Percentiles rank a stretch among this genome's conserved stretches.
phyloP scores from a whole-genome alignment of 1,140 invertebrate species.

The Eueides isabella region DNA sequence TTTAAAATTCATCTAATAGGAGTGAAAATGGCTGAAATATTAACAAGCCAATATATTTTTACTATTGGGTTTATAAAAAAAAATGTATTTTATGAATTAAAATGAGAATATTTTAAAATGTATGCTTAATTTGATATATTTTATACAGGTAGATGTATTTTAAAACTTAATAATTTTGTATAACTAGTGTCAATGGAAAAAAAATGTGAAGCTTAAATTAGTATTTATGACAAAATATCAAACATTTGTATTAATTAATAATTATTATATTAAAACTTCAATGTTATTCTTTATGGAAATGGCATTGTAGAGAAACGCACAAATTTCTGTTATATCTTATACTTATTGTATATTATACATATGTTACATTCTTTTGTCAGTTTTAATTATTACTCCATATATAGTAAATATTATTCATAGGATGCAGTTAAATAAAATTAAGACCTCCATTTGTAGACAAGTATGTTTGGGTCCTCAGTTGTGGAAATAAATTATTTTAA shows the following conservation, averaged over 20 bases:
- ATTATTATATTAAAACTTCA: background rate
- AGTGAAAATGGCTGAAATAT: background rate
- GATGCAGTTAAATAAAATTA: background rate
- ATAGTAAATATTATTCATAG: background rate
- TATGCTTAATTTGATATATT: background rate
- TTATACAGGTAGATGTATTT: background rate
- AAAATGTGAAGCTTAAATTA: background rate
- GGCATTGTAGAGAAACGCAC: background rate
- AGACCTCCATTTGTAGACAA: no score
- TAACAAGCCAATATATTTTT: background rate
- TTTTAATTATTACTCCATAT: background rate
- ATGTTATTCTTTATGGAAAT: background rate
- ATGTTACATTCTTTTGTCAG: conserved; percentile 1
- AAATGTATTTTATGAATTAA: conserved; percentile 10
- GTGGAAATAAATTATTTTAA: no score
- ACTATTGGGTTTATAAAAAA: background rate
- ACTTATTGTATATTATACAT: conserved; percentile 8
- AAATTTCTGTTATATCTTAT: background rate
- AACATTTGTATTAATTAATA: background rate
- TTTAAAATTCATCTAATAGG: background rate
- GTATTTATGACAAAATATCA: background rate
- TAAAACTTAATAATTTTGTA: background rate
- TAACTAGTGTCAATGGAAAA: background rate
- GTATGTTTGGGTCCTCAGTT: no score
- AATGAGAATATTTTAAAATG: background rate